These are phyloP conservation scores for Archocentrus centrarchus DNA, from an alignment of 2,113 vertebrate species.

Conservation along the genomic window DNA sequence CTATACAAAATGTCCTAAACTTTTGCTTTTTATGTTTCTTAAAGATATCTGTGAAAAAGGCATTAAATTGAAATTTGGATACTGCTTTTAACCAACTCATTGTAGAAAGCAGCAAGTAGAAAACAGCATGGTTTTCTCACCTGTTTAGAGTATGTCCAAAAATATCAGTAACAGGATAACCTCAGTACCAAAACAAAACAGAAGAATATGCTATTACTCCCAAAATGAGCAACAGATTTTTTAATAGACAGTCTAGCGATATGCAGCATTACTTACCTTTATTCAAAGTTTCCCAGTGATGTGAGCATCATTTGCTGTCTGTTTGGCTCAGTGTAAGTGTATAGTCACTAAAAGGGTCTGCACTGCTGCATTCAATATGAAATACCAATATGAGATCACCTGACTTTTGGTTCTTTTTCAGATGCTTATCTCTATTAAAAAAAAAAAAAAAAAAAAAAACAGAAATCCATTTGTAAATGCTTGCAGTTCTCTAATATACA, in stretches of 20 bases:
- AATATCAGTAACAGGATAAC: too few relatives aligned
- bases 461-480: not conserved
- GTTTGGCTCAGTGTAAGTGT: not conserved
- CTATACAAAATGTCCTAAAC: not conserved
- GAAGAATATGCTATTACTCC: not conserved
- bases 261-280: not conserved
- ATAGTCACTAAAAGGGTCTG: not conserved
- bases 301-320: not conserved
- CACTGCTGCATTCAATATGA: slow-evolving; percentile 6
- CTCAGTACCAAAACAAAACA: too few relatives aligned
- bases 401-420: not conserved
- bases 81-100: not conserved
- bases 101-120: not conserved
- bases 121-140: not conserved
- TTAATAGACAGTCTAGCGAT: not conserved
- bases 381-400: not conserved
- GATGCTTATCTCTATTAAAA: not conserved
- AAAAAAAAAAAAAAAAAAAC: not conserved
- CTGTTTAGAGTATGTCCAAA: not conserved
- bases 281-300: not conserved
- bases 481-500: not conserved
- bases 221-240: not conserved
- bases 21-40: slow-evolving; percentile 3
- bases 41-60: not conserved
- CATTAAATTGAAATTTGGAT: not conserved